Evolutionary conservation across 2,797 vertebrate species (phyloP).

Genomic region (Glyptemys insculpta): DNA sequence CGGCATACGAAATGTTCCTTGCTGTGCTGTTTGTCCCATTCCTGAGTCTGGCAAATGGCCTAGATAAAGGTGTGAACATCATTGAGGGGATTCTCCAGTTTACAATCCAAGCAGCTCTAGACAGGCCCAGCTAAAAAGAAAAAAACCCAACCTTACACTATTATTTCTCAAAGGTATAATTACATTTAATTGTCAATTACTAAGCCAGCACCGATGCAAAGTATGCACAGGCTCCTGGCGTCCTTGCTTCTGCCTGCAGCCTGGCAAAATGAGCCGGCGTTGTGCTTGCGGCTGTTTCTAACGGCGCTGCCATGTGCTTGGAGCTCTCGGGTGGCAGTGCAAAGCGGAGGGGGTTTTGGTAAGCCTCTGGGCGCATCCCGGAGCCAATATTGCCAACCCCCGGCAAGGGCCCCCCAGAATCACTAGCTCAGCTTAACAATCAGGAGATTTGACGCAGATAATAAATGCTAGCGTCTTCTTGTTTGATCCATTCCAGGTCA

Average conservation of each 20-base stretch:
- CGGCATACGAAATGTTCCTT: constrained; percentile 14
- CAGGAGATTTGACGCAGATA: background rate
- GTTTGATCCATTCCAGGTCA: background rate
- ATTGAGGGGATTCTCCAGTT: background rate
- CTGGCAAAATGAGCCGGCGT: background rate
- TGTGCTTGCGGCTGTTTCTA: background rate
- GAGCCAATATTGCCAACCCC: background rate
- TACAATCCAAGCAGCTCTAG: constrained; percentile 10
- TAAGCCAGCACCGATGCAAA: background rate
- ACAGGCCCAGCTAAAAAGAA: constrained; percentile 37
- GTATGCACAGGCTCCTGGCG: accelerated
- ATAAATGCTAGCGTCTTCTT: background rate
- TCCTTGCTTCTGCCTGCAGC: background rate
- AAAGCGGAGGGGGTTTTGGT: background rate
- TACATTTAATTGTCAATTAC: constrained; percentile 71
- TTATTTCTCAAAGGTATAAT: constrained; percentile 69
- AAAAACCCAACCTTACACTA: background rate
- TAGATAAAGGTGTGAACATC: background rate
- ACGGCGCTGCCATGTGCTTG: background rate
- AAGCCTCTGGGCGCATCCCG: too few species aligned
- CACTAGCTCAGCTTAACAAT: background rate
- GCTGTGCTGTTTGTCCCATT: constrained; percentile 6
- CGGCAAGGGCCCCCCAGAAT: background rate
- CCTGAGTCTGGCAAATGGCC: background rate
- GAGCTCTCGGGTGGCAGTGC: background rate